Evolutionary conservation across 1,140 invertebrate genomes (phyloP).

Genomic region (Mactra quadrangularis): DNA sequence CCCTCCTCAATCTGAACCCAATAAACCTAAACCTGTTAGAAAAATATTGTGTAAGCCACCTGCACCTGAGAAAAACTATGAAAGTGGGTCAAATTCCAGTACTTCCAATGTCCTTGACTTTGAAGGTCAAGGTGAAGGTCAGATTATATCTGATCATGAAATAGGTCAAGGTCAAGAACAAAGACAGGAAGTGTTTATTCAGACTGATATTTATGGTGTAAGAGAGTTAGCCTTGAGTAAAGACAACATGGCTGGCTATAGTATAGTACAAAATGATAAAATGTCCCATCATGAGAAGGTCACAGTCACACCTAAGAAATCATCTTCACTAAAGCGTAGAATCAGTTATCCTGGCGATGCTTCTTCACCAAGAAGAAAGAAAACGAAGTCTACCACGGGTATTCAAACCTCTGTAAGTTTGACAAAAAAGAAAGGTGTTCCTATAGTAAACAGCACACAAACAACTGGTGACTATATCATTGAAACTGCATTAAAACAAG

Average conservation of each 20-base stretch:
- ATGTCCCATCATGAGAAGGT: not conserved
- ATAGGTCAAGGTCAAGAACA: not conserved
- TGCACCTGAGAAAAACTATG: not conserved
- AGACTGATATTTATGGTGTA: conserved; percentile 59
- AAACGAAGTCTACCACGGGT: conserved; percentile 59
- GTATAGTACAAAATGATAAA: too few species aligned
- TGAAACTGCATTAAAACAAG: conserved; percentile 37
- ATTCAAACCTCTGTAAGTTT: conserved; percentile 55
- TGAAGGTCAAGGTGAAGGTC: too few species aligned
- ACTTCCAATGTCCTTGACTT: too few species aligned
- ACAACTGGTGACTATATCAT: conserved; percentile 53
- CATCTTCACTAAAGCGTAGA: not conserved
- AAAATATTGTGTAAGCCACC: conserved; percentile 33
- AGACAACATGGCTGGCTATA: not conserved
- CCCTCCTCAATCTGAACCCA: not conserved
- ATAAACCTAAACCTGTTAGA: not conserved
- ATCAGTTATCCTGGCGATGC: not conserved
- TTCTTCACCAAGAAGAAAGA: conserved; percentile 42
- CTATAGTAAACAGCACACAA: conserved; percentile 42
- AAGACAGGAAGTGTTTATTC: conserved; percentile 44
- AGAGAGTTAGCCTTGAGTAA: conserved; percentile 11
- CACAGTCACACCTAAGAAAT: conserved; percentile 13
- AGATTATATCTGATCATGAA: too few species aligned
- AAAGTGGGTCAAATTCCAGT: not conserved
- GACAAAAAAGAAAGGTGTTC: conserved; percentile 5